phyloP scores from a whole-genome alignment of 2,113 vertebrate genomes.

The Ginglymostoma cirratum region DNA sequence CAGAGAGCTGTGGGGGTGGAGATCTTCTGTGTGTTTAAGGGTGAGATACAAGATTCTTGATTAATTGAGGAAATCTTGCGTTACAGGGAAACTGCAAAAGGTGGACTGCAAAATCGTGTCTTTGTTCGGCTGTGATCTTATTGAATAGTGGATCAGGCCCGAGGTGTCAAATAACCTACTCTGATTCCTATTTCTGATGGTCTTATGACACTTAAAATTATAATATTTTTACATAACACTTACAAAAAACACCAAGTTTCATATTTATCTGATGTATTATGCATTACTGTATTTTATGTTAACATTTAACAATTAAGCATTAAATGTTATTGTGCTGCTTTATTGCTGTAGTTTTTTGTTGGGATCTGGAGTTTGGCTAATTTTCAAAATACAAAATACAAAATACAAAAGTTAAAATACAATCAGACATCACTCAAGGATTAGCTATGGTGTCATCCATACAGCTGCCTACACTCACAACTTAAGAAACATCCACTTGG shows the following conservation, averaged over 20 bases:
- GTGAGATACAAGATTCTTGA: too few species aligned
- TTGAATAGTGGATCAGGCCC: too few species aligned
- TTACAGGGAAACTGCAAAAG: too few species aligned
- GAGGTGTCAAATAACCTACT: too few species aligned
- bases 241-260: neutral
- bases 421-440: neutral
- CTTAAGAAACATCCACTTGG: neutral
- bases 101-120: too few species aligned
- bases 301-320: neutral
- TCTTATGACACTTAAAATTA: neutral
- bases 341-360: neutral
- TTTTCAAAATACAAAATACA: too few species aligned
- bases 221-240: neutral
- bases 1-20: too few species aligned
- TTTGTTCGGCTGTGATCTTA: too few species aligned
- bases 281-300: neutral
- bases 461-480: neutral
- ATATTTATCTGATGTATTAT: neutral
- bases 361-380: neutral
- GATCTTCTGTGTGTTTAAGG: too few species aligned
- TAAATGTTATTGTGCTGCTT: neutral
- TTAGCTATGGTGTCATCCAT: neutral
- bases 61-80: too few species aligned
- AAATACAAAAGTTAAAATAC: neutral
- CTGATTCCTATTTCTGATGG: too few species aligned